Conservation (phyloP, 2,888 invertebrate species). For the Sphinx pinastri region DNA sequence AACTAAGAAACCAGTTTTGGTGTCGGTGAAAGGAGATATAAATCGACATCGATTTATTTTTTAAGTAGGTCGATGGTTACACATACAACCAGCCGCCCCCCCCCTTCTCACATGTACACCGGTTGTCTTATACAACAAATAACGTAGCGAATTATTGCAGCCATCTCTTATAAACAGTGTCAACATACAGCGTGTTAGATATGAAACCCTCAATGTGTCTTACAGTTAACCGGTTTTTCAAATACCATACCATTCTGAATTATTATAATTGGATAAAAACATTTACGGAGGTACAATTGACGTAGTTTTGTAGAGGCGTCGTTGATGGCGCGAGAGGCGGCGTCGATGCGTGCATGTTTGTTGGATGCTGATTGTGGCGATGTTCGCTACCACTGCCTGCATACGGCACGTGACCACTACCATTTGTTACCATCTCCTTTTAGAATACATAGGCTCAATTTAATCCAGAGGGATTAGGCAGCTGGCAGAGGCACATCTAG, state of each 20-base stretch:
- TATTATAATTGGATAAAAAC: neutral
- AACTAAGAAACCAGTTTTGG: neutral
- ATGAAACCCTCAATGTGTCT: neutral
- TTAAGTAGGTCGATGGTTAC: neutral
- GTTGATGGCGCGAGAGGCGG: neutral
- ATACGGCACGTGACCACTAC: neutral
- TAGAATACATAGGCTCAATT: neutral
- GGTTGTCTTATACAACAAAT: neutral
- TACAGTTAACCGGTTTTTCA: too few relatives aligned
- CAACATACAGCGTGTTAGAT: too few relatives aligned
- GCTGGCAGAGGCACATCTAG: neutral
- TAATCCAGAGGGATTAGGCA: neutral
- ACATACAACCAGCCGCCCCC: neutral
- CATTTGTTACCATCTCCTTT: neutral
- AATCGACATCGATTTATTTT: neutral
- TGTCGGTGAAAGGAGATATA: neutral
- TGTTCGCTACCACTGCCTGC: conserved; percentile 34
- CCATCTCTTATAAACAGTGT: too few relatives aligned
- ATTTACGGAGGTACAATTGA: neutral
- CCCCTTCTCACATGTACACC: neutral
- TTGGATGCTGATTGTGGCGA: conserved; percentile 42
- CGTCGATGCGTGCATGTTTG: conserved; percentile 15
- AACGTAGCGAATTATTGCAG: too few relatives aligned
- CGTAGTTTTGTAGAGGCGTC: neutral
- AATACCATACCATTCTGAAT: too few relatives aligned